These are phyloP conservation scores for Dione juno DNA, from an alignment of 2,888 invertebrate species.

Conservation along the genomic window DNA sequence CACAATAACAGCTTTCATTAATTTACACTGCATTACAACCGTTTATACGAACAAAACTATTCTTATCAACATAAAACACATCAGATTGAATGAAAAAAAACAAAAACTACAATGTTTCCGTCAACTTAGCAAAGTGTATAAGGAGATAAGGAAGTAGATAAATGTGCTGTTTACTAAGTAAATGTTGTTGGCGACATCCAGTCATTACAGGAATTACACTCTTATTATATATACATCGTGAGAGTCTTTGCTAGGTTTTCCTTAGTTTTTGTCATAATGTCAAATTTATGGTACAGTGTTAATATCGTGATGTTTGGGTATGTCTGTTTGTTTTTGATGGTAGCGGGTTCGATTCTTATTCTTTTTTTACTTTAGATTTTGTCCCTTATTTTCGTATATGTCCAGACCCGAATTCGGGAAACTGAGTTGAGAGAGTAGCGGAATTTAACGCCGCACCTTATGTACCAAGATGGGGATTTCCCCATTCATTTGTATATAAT, in stretches of 20 bases:
- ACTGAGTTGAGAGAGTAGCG: too few species aligned
- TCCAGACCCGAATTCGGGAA: too few species aligned
- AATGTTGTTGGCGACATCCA: constrained; percentile 7
- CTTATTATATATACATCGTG: neutral
- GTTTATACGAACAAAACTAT: constrained; percentile 7
- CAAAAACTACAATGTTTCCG: neutral
- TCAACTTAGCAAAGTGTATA: constrained; percentile 14
- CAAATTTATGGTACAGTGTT: neutral
- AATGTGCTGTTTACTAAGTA: constrained; percentile 3
- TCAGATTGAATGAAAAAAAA: neutral
- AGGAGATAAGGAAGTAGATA: constrained; percentile 9
- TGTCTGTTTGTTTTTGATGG: neutral
- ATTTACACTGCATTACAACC: too few species aligned
- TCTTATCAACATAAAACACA: neutral
- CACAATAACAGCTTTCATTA: too few species aligned
- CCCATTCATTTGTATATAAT: too few species aligned
- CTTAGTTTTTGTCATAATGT: neutral
- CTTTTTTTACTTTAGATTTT: too few species aligned
- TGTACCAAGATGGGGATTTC: neutral
- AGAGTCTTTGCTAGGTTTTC: neutral
- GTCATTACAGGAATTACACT: constrained; percentile 7
- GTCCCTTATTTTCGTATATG: too few species aligned
- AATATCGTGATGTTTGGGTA: neutral
- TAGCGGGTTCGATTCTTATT: too few species aligned
- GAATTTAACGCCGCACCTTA: neutral